Evolutionary conservation across 2,888 invertebrate genomes (phyloP), one percentile per base, ranked within the genome.

Genomic region (Papilio demoleus): DNA sequence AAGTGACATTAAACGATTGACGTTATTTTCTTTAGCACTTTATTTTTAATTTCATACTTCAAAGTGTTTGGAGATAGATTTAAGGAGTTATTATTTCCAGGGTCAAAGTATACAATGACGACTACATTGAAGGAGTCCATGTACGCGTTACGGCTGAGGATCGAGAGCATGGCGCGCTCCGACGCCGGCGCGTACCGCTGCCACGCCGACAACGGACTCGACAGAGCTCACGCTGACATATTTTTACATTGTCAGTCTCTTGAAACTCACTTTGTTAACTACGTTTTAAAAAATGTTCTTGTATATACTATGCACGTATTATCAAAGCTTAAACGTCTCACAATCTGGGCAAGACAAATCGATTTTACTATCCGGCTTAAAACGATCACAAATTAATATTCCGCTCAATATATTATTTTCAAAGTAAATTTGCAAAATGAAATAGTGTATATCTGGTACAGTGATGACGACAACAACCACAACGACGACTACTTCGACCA

Each of bases 161-260:
- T 95, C 70, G 85, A 86, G 56, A 92, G 93, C 36, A 93, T 95
- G 79, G 86, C 92, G 2, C 77, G 88, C 2, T 86, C 88, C 31
- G 95, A 95, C 81, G 95, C 94, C n/a, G 95, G 95, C 38, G 93
- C 94, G 0, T 95, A 95, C 85, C 93, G 94, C 71, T 96, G 95
- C 77, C 93, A 95, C 63, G 94, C 94, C 0, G 95, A 95, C 77
- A 96, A 96, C 80, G 93, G 91, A 0, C 85, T 94, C 1, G 95
- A 95, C 2, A 93, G 94, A 68, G 95, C 95, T 0, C 95, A 95
- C 74, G 95, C 95, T 1, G 94, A 94, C 70, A 93, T 96, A 71
- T 94, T 94, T 79, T 82, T 96, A 65, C 95, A 95, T 78, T 88
- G 95, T 95, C 84, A 94, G 95, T 93, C 19, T 22, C 0, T 24